These are phyloP conservation scores for Sarotherodon lohbergeri DNA, from an alignment of 2,113 vertebrate species.

Conservation along the genomic window DNA sequence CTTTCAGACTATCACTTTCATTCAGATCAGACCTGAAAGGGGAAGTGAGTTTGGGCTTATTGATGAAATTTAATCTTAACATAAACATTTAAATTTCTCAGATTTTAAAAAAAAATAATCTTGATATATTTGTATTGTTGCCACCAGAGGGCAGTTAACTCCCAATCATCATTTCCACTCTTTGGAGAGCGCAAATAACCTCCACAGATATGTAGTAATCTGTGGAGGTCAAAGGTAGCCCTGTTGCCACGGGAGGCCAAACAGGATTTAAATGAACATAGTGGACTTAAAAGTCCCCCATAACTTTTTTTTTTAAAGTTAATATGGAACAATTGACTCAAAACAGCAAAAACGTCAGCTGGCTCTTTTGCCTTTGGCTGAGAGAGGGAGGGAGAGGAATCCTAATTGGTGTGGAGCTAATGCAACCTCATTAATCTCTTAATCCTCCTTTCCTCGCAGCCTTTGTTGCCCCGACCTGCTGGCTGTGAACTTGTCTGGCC, in stretches of 20 bases:
- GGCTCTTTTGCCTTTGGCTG: neutral
- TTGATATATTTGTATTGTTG: neutral
- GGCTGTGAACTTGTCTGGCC: conserved; percentile 19
- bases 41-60: neutral
- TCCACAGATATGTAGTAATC: neutral
- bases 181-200: neutral
- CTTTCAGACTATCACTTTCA: neutral
- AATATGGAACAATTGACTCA: neutral
- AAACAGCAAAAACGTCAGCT: neutral
- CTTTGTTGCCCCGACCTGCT: neutral
- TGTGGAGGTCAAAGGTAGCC: neutral
- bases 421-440: conserved; percentile 46
- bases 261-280: neutral
- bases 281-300: neutral
- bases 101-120: accelerated
- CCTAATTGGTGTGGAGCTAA: conserved; percentile 45
- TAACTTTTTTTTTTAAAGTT: neutral
- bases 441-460: conserved; percentile 44
- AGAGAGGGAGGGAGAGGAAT: neutral
- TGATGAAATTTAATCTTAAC: neutral
- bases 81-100: neutral
- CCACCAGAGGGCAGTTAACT: conserved; percentile 35
- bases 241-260: neutral
- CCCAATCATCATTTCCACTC: neutral
- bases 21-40: neutral